Percentiles rank a stretch among this genome's conserved stretches.
These are phyloP conservation scores for Epinephelus malabaricus DNA, from an alignment of 2,797 vertebrate genomes.

Conservation along the genomic window DNA sequence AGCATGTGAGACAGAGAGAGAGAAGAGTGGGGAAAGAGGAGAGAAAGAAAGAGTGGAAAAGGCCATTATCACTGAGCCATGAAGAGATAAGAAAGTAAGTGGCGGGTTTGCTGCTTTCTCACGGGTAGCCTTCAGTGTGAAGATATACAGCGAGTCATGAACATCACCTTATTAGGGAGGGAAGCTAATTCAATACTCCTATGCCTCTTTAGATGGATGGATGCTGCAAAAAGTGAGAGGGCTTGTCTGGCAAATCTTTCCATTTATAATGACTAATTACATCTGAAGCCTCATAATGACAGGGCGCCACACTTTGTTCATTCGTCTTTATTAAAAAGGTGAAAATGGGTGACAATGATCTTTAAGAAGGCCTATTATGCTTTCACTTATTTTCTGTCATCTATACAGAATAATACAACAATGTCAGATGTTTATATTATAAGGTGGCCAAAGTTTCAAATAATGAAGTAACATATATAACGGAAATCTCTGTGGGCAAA, in stretches of 20 bases:
- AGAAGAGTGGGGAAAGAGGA: constrained; percentile 10
- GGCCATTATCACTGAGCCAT: constrained; percentile 59
- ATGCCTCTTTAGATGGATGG: constrained; percentile 27
- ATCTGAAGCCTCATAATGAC: background rate
- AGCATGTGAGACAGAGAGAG: background rate
- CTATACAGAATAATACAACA: no score
- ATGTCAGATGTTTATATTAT: no score
- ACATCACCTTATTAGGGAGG: constrained; percentile 68
- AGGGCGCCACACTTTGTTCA: background rate
- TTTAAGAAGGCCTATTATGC: no score
- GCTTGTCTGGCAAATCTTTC: constrained; percentile 13
- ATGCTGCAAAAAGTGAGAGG: constrained; percentile 6
- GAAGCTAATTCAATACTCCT: constrained; percentile 27
- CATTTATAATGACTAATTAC: constrained; percentile 12
- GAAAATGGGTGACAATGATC: background rate
- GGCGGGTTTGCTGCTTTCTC: constrained; percentile 57
- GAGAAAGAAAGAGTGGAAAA: constrained; percentile 32
- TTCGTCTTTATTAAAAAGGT: background rate
- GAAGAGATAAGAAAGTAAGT: constrained; percentile 62
- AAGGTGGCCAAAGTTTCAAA: no score
- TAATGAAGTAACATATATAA: no score
- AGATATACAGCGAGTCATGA: constrained; percentile 36
- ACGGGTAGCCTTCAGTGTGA: constrained; percentile 40
- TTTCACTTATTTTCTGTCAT: no score
- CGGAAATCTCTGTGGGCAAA: no score